Base-by-base conservation (phyloP, 2,888 invertebrate species). In the Trichopoda pennipes region DNA sequence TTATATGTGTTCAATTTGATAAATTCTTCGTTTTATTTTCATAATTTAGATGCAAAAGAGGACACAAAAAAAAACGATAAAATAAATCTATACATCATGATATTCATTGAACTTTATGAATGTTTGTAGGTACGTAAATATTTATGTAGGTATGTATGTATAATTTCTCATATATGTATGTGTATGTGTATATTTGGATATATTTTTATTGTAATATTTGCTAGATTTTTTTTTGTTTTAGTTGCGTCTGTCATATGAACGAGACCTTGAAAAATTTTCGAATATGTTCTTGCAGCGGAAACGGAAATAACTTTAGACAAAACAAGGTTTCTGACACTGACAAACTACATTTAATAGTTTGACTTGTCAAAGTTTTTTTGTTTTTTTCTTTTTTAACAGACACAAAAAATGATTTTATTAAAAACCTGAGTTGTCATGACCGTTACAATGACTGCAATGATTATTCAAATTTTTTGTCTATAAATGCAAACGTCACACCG, bases 301-400 rank as follows among this genome's bases (percentile, higher is more conserved):
- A 66, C 82, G 82, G 82, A 82, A 82, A 82, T 82, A 76, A 79
- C 75, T 82, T 82, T 82, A 79, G 75, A 79, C 82, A 75, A 79
- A 82, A 79, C 79, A 75, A 72, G 82, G 66, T 79, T 76, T 79
- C 56, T 82, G 79, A 82, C 82, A 79, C 68, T 82, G 72, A 82
- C 81, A 79, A 75, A 82, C 78, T 79, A 53, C 51, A 51, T 42
- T 38, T 68, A 23, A 74, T 56, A 49, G 49, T 56, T 66, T 49
- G 16, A 56, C 16, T 64, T 49, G 66, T 47, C 32, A 47, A 56
- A 69, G 19, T 17, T 44, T 68, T 44, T 12, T 42, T 28, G 4
- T 17, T 7, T 19, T 47, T n/a, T 47, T 53, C 14, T 49, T 38
- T 56, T 44, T 17, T 53, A 42, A 56, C 28, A 32, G 28, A 70